Base-by-base conservation (phyloP, 2,888 invertebrate species). In the Tethea ocularis region DNA sequence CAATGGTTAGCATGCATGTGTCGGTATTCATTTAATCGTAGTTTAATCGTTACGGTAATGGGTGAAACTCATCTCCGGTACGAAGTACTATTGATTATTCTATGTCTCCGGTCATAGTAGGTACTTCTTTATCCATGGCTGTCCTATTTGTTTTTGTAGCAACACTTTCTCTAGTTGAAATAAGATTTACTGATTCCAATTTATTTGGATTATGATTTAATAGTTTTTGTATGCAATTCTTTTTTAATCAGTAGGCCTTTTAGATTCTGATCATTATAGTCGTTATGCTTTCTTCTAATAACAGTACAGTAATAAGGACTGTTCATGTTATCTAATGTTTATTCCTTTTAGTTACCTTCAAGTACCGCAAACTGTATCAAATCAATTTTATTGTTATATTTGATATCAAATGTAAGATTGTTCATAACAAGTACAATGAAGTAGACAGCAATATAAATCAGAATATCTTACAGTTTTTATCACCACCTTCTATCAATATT, bases 31-130 rank as follows among this genome's bases (percentile, higher is more conserved):
- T 81, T 82, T 88, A 89, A 89, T 88, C 82, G 78, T 64, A 73
- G 76, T 78, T 83, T 87, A 88, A 87, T 87, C 80, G 82, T 83
- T 75, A 78, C 74, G 75, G 84, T 89, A 90, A 89, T 89, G 75
- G 88, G 89, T 85, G 90, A 91, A 90, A 91, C 83, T 75, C 80
- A 82, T 78, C 86, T 81, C 82, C 46, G 46, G 46, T 46, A 46
- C 46, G 7, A 20, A 46, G 46, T 46, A 46, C 46, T 20, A 46
- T 46, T n/a, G 46, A 1, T 20, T 46, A 46, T 46, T 46, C 46
- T 38, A 7, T n/a, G 46, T 46, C 46, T 46, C 46, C 73, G 76
- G 62, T 52, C 36, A 52, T 29, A 51, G 2, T 57, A 61, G 51
- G 63, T 64, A 68, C 63, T 54, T 33, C 54, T 20, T 33, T 33